Base-by-base conservation (phyloP, 2,888 invertebrate genomes). In the Tryphoninae sp. region DNA sequence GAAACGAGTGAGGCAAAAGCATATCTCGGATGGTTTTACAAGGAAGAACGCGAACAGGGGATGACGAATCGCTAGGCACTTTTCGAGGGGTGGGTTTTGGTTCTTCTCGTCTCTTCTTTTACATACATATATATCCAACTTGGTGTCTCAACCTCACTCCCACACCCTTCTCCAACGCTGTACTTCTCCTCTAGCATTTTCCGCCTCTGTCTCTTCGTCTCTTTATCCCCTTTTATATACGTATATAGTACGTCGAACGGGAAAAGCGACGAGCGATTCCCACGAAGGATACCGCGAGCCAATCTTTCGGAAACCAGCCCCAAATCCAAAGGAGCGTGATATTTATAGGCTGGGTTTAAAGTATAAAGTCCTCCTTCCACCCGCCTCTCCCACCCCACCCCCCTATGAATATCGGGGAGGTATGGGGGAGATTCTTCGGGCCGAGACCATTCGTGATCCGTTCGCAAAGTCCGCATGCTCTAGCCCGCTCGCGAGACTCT, bases 341-440 rank as follows among this genome's bases (percentile, higher is more conserved):
- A 92, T 92, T 92, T 92, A 92, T 92, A 91, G 91, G 91, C 86
- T 83, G 92, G 92, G 91, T 92, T 92, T 92, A 91, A 92, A 92
- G 91, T 90, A 92, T 91, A 91, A 92, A 92, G 90, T 91, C 90
- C 16, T 19, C 22, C 65, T 45, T 88, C 87, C 79, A 78, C 78
- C 73, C 67, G 58, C 72, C 68, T 73, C 64, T 40, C 40, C 61
- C 49, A 42, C 55, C 68, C 22, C 45, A 11, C 51, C 23, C 51
- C 77, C 68, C 69, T 49, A 51, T 53, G 78, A 69, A 77, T 78
- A 68, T 33, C 6, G 85, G 84, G 87, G 85, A n/a, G 87, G 85
- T 84, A 85, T 11, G 76, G 69, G 19, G 22, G 65, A 55, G 51
- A 71, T 67, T 58, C 59, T 62, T 61, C 62, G 45, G 73, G 76